Evolutionary conservation across 2,888 invertebrate genomes (phyloP).

Genomic region (Ectobius pallidus): DNA sequence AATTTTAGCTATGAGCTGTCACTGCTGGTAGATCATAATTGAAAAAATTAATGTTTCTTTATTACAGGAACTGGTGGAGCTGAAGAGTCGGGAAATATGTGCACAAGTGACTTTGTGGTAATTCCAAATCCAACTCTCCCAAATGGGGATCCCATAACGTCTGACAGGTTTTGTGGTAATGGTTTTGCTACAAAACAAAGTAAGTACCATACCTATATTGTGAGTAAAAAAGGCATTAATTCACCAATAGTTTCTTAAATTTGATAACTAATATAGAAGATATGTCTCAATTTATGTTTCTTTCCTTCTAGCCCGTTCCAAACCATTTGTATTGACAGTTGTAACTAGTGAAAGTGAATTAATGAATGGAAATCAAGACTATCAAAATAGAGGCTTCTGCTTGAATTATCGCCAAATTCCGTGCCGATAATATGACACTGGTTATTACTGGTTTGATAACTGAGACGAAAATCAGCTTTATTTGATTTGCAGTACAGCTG

Average conservation of each 20-base stretch:
- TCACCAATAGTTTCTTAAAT: too few species aligned
- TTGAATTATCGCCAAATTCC: constrained; percentile 70
- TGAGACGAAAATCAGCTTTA: too few species aligned
- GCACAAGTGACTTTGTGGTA: constrained; percentile 75
- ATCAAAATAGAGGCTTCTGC: constrained; percentile 77
- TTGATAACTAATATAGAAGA: too few species aligned
- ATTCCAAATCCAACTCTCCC: constrained; percentile 70
- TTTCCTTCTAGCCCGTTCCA: constrained; percentile 61
- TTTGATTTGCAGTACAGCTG: too few species aligned
- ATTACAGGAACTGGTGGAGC: constrained; percentile 58
- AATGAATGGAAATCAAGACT: constrained; percentile 56
- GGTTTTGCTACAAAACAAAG: constrained; percentile 70
- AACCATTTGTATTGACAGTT: constrained; percentile 76
- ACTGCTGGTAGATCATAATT: too few species aligned
- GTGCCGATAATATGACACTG: constrained; percentile 61
- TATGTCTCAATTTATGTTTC: too few species aligned
- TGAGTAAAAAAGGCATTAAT: too few species aligned
- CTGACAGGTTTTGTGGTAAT: constrained; percentile 78
- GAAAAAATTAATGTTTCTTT: not conserved
- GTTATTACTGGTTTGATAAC: too few species aligned
- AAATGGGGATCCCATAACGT: constrained; percentile 51
- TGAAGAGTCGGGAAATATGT: constrained; percentile 64
- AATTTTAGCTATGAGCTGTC: too few species aligned
- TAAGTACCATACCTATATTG: too few species aligned
- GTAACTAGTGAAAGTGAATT: constrained; percentile 63